Evolutionary conservation across 1,140 invertebrate species (phyloP).

Genomic region (Cardiocondyla obscurior): DNA sequence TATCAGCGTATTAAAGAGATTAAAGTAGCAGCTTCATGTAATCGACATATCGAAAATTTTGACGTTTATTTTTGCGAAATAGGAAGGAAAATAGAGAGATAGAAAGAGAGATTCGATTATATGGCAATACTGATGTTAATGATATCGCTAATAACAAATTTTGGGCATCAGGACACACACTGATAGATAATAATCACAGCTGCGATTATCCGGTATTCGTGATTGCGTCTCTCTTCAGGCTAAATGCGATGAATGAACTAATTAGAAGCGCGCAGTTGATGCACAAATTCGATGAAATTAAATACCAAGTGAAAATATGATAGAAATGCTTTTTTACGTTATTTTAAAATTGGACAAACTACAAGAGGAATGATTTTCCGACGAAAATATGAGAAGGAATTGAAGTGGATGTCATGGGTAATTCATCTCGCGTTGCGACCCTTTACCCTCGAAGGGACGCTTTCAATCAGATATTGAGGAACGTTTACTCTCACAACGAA

Average conservation of each 20-base stretch:
- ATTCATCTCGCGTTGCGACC: not conserved
- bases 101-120: not conserved
- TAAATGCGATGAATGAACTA: slow-evolving; percentile 51
- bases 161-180: not conserved
- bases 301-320: slow-evolving; percentile 9
- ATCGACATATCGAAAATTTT: not conserved
- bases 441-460: not conserved
- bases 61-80: not conserved
- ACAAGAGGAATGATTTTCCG: not conserved
- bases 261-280: slow-evolving; percentile 16
- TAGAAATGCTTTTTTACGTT: slow-evolving; percentile 10
- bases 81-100: not conserved
- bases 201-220: not conserved
- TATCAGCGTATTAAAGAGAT: not conserved
- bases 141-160: slow-evolving; percentile 15
- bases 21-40: not conserved
- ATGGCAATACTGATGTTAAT: not conserved
- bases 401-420: slow-evolving; percentile 37
- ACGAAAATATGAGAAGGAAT: slow-evolving; percentile 9
- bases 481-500: not conserved
- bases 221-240: not conserved
- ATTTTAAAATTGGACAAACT: slow-evolving; percentile 6
- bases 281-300: slow-evolving; percentile 45
- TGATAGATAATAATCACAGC: not conserved
- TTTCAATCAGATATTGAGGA: slow-evolving; percentile 18